These are phyloP conservation scores for Artemisiospiza belli DNA, from an alignment of 2,113 vertebrate genomes.

Conservation along the genomic window DNA sequence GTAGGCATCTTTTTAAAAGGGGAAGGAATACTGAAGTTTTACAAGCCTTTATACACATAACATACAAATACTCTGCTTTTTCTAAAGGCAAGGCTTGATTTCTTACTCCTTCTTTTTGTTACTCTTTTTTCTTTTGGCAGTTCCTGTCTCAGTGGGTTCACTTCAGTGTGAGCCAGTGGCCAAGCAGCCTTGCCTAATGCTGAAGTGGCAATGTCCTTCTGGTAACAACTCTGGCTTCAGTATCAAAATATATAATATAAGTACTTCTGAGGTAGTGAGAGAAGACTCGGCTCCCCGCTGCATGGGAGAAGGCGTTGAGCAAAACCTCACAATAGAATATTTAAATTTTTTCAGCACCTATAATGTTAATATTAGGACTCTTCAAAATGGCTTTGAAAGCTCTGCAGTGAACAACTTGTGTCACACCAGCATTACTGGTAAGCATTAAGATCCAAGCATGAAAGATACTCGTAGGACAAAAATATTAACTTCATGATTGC, in stretches of 20 bases:
- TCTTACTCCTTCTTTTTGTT: not conserved
- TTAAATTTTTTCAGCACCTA: conserved; percentile 79
- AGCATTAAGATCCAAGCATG: not conserved
- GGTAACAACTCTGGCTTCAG: conserved; percentile 68
- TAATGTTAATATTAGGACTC: conserved; percentile 68
- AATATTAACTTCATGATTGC: not conserved
- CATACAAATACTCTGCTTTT: not conserved
- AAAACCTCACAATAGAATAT: not conserved
- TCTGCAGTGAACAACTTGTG: not conserved
- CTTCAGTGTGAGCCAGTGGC: conserved; percentile 61
- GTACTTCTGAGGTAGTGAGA: not conserved
- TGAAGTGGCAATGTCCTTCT: conserved; percentile 75
- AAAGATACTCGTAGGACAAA: not conserved
- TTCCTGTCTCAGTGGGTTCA: conserved; percentile 64
- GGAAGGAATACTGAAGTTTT: not conserved
- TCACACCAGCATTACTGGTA: conserved; percentile 82
- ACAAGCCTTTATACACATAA: not conserved
- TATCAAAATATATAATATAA: conserved; percentile 16
- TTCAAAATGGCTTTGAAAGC: conserved; percentile 70
- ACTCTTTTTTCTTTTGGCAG: not conserved
- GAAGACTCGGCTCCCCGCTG: not conserved
- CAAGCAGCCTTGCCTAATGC: conserved; percentile 44
- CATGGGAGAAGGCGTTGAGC: not conserved
- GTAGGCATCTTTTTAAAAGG: not conserved
- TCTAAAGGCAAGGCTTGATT: not conserved